Conservation (phyloP, 1,140 invertebrate species). For the Anastrepha ludens region DNA sequence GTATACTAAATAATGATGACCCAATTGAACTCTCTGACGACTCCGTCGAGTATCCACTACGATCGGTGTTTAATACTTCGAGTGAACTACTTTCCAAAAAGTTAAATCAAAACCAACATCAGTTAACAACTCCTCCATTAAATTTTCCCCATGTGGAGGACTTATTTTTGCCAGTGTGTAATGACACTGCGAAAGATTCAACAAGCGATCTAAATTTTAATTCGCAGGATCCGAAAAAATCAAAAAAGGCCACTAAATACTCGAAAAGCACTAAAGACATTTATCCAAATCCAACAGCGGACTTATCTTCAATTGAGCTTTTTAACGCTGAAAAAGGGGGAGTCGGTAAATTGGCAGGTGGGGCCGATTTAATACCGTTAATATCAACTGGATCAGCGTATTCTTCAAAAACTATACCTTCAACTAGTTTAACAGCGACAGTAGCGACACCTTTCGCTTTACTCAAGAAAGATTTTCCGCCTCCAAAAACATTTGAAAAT, state of each 20-base stretch:
- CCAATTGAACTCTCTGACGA: constrained; percentile 71
- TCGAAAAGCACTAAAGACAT: not conserved
- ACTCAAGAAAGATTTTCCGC: not conserved
- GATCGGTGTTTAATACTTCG: not conserved
- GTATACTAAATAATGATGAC: constrained; percentile 60
- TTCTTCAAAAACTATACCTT: constrained; percentile 57
- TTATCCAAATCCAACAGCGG: not conserved
- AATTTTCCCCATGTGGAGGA: constrained; percentile 8
- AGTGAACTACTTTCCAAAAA: not conserved
- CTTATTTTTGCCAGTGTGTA: not conserved
- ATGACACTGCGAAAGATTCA: not conserved
- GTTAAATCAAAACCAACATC: not conserved
- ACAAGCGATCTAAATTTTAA: not conserved
- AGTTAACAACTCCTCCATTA: not conserved
- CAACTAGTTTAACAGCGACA: constrained; percentile 56
- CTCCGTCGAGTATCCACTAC: constrained; percentile 58
- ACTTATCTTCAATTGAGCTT: constrained; percentile 8
- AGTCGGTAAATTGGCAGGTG: constrained; percentile 64
- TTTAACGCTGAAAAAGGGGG: not conserved
- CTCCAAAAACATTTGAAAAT: constrained; percentile 7
- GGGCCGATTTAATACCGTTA: constrained; percentile 69
- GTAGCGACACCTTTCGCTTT: not conserved
- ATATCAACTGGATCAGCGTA: constrained; percentile 54
- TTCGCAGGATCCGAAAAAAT: not conserved
- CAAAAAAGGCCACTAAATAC: constrained; percentile 21